Conservation (phyloP, 1,140 invertebrate species). For the Platyscapa corneri region DNA sequence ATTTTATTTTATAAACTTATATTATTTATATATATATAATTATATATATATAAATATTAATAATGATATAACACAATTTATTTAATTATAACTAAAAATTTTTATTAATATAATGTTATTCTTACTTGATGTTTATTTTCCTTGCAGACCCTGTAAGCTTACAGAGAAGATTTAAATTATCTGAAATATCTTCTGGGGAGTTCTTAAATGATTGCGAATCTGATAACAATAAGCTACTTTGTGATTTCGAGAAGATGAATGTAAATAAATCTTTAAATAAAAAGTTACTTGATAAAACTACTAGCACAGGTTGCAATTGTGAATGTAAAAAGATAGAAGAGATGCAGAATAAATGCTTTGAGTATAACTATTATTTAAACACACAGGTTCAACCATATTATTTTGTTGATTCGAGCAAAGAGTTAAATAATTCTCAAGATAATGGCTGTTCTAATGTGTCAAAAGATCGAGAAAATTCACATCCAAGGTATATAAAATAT, state of each 20-base stretch:
- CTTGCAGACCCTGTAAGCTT: conserved; percentile 11
- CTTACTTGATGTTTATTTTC: conserved; percentile 8
- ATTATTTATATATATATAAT: no score
- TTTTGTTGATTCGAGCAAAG: conserved; percentile 31
- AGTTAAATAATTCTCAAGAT: neutral
- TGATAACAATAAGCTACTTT: conserved; percentile 43
- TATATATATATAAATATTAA: no score
- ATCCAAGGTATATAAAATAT: conserved; percentile 15
- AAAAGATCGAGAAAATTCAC: conserved; percentile 8
- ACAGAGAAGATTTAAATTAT: neutral
- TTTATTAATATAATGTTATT: no score
- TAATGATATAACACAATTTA: no score
- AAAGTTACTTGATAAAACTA: conserved; percentile 19
- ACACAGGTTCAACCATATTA: conserved; percentile 30
- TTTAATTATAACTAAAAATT: neutral
- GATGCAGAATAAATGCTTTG: neutral
- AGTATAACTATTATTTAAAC: neutral
- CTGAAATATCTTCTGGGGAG: conserved; percentile 36
- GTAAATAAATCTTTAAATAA: conserved; percentile 15
- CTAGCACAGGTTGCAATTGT: neutral
- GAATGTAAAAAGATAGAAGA: conserved; percentile 9
- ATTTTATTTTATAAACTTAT: no score
- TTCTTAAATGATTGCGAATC: conserved; percentile 55
- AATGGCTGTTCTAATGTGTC: conserved; percentile 2
- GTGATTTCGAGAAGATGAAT: conserved; percentile 31